Base-by-base conservation (phyloP, 2,797 vertebrate species). In the Huso huso region DNA sequence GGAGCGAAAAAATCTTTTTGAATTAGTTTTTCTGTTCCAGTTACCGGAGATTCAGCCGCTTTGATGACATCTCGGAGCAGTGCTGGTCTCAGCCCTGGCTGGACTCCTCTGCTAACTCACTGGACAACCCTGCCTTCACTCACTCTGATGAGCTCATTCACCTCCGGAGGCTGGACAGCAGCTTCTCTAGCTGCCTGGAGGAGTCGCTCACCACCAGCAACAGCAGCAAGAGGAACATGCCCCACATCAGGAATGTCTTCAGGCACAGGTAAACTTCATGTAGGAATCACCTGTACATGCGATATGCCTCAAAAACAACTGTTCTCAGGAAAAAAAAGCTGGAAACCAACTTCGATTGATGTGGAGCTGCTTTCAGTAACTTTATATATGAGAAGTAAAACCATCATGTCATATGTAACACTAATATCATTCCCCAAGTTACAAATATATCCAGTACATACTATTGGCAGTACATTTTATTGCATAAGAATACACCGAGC, bases 41-140 rank as follows among this genome's bases (percentile, higher is more conserved):
- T 79, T 95, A 95, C 72, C 88, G 89, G 60, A 86, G 89, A 70
- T 95, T 95, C 84, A 95, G 94, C 80, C 93, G 93, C 62, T 93
- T 94, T 11, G 94, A 96, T 9, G 94, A 95, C 4, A 83, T 95
- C 71, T 94, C 94, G 0, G 91, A 85, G 0, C 92, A 87, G 64
- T 93, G 93, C 83, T 94, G 92, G 92, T 70, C 84, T 75, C 84
- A 87, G 63, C 91, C 93, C 0, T 83, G 89, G 89, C 84, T 89
- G 4, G 90, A 88, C 5, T 89, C 89, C 1, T 84, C 83, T 0
- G 85, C 83, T 9, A 92, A 90, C 74, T 94, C 93, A 0, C 75
- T 94, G 78, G 92, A 95, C 74, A 94, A 96, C 77, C 91, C 88
- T 0, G 92, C 82, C 49, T 95, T 93, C 73, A 91, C 88, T 57